A percentile compares a stretch with the other conserved stretches of the same genome.
These are phyloP conservation scores for Apodemia duryi DNA, from an alignment of 2,888 invertebrate genomes.

Conservation along the genomic window DNA sequence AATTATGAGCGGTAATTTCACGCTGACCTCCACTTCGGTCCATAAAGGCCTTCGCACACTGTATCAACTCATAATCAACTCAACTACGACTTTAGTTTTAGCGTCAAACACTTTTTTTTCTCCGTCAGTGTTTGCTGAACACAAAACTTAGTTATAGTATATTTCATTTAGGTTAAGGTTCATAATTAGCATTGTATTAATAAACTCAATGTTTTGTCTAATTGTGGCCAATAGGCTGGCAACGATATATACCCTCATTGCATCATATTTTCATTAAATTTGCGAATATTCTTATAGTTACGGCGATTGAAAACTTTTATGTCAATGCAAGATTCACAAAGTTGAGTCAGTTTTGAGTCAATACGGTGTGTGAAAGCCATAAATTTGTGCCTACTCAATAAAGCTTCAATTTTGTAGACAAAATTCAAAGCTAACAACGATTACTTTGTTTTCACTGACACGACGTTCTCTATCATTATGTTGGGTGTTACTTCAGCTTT, in stretches of 20 bases:
- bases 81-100: neutral
- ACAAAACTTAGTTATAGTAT: neutral
- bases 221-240: too few relatives aligned
- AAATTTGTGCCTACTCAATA: slow-evolving; percentile 27
- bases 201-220: too few relatives aligned
- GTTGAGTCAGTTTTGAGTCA: neutral
- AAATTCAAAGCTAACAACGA: slow-evolving; percentile 40
- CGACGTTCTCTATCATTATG: slow-evolving; percentile 19
- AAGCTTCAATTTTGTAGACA: slow-evolving; percentile 47
- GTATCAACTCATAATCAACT: neutral
- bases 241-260: too few relatives aligned
- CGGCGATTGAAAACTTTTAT: too few relatives aligned
- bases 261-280: too few relatives aligned
- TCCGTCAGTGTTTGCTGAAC: neutral
- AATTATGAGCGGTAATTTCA: slow-evolving; percentile 5
- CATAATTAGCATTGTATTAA: too few relatives aligned
- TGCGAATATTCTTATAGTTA: too few relatives aligned
- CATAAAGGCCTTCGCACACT: neutral
- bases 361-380: neutral
- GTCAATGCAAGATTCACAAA: too few relatives aligned
- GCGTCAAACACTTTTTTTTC: neutral
- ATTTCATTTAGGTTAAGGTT: too few relatives aligned
- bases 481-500: too few relatives aligned
- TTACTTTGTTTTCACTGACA: slow-evolving; percentile 36
- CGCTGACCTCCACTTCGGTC: neutral